Conservation (phyloP, 2,888 invertebrate species). For the Drosophila nigricruria region DNA sequence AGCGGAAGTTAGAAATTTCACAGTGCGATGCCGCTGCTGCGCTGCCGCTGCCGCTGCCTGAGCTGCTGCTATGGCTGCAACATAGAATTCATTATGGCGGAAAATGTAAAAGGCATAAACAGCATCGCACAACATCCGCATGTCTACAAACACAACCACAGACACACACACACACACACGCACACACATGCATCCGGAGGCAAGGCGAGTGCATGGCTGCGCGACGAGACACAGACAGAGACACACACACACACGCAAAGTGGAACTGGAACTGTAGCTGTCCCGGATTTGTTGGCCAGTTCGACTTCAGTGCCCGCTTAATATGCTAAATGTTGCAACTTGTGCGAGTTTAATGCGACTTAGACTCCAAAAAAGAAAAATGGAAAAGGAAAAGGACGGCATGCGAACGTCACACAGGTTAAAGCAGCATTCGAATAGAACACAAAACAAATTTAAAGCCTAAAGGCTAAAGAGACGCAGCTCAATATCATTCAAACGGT, state of each 20-base stretch:
- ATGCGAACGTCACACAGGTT: constrained; percentile 3
- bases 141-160: constrained; percentile 38
- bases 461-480: too few species aligned
- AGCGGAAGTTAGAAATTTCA: constrained; percentile 78
- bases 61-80: constrained; percentile 13
- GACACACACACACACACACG: constrained; percentile 8
- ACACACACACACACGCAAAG: background rate
- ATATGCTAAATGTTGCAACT: constrained; percentile 71
- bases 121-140: constrained; percentile 76
- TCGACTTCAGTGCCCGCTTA: constrained; percentile 55
- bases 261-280: constrained; percentile 19
- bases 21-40: constrained; percentile 51
- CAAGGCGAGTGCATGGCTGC: constrained; percentile 53
- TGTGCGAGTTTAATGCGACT: constrained; percentile 61
- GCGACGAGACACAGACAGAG: constrained; percentile 40
- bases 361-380: background rate
- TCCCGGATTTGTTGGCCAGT: constrained; percentile 41
- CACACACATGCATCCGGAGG: constrained; percentile 39
- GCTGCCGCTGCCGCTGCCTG: constrained; percentile 21
- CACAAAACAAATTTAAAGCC: background rate
- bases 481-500: background rate
- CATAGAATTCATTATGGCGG: constrained; percentile 76
- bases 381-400: too few species aligned
- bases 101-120: constrained; percentile 78
- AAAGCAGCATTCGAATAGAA: background rate